Evolutionary conservation across 2,888 invertebrate species (phyloP).

Genomic region (Hyalella azteca): DNA sequence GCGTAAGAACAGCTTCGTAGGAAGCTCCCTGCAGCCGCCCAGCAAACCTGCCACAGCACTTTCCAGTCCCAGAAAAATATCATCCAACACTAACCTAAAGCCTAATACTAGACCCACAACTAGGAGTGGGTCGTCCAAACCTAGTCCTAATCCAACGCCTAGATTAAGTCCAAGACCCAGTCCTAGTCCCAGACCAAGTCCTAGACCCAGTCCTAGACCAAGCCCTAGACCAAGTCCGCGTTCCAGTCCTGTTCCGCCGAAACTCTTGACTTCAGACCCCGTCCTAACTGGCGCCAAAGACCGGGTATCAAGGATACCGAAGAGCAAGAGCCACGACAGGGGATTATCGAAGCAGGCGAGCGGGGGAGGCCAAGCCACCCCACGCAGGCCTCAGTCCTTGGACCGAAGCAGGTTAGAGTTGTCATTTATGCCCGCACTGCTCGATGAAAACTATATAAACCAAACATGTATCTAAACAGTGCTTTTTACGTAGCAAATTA

Average conservation of each 20-base stretch:
- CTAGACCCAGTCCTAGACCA: conserved; percentile 27
- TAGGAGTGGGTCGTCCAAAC: conserved; percentile 11
- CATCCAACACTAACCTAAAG: neutral
- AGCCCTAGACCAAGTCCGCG: conserved; percentile 18
- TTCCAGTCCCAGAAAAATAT: conserved; percentile 9
- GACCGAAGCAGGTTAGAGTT: conserved; percentile 35
- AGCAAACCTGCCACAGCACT: neutral
- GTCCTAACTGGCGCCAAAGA: neutral
- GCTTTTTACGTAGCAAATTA: no score
- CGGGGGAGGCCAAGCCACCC: neutral
- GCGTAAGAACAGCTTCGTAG: neutral
- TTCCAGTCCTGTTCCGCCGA: conserved; percentile 5
- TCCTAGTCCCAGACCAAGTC: conserved; percentile 40
- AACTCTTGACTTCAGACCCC: neutral
- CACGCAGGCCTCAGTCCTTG: conserved; percentile 44
- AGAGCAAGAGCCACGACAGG: conserved; percentile 46
- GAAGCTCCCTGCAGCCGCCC: neutral
- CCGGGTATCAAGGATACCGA: conserved; percentile 43
- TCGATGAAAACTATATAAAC: no score
- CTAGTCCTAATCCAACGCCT: conserved; percentile 24
- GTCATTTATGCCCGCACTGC: no score
- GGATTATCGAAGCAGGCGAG: conserved; percentile 38
- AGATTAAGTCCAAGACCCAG: conserved; percentile 38
- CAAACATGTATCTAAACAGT: no score
- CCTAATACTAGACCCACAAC: conserved; percentile 15